Base-by-base conservation (phyloP, 92 coral and sea anemone genomes). In the Galaxea fascicularis region DNA sequence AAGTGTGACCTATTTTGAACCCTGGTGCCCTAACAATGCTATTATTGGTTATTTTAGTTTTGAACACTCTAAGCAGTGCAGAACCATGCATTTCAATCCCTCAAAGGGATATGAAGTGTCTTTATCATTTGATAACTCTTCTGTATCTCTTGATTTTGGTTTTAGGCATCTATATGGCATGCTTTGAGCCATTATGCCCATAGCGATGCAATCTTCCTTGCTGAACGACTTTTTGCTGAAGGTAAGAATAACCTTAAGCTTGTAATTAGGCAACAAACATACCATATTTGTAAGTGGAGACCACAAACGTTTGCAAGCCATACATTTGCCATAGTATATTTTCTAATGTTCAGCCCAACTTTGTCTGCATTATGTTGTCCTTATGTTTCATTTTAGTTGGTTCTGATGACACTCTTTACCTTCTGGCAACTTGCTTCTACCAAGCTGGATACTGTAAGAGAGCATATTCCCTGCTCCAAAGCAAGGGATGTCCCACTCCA, bases 161-260 rank as follows among this genome's bases (percentile, higher is more conserved):
- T 86, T 89, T 4, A 97, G 99, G 98, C 99, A 62, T 93, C 99
- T 31, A 93, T 97, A 77, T 97, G 99, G 99, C 98, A 97, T 88
- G 99, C 99, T 56, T 91, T 97, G 44, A 93, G 93, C 68, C 98
- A 97, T 86, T 97, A 97, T 84, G 97, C 98, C 17, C 94, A 89
- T 81, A 76, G 82, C 10, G 97, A 97, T 88, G 99, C 99, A 24
- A 93, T 95, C 83, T 97, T 97, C 74, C 90, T 97, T 52, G 99
- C 99, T 49, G 99, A 97, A 82, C 86, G 99, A 66, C 86, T 97
- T 31, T 97, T 89, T 91, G 94, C 98, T 25, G 99, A 97, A 95
- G 99, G 99, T 97, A 87, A 15, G 65, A 8, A 24, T 9, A 28
- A 69, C 16, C 22, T 35, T 35, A 35, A 35, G 41, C 41, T 6